phyloP scores from a whole-genome alignment of 2,797 vertebrate genomes.

The Podargus strigoides region DNA sequence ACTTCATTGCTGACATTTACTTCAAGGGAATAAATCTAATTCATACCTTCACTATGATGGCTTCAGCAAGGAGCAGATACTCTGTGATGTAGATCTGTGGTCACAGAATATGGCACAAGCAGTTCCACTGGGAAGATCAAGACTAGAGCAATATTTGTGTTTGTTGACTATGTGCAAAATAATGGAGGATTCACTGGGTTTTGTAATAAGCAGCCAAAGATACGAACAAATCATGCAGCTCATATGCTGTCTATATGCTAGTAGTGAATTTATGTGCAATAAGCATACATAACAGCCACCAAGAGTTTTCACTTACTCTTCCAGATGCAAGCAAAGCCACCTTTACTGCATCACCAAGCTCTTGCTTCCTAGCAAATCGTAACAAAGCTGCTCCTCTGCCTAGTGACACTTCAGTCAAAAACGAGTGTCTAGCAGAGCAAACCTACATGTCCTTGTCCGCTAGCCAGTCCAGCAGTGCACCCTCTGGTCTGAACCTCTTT shows the following conservation, averaged over 20 bases:
- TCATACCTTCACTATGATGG: not conserved
- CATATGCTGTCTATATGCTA: not conserved
- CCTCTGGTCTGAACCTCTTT: constrained; percentile 74
- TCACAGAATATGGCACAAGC: not conserved
- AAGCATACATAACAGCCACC: not conserved
- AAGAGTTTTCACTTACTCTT: constrained; percentile 42
- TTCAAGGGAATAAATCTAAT: not conserved
- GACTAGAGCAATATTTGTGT: not conserved
- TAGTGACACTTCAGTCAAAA: constrained; percentile 86
- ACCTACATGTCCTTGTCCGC: constrained; percentile 78
- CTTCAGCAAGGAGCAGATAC: not conserved
- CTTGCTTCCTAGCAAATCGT: constrained; percentile 95
- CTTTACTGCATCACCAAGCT: constrained; percentile 94
- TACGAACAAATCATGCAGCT: not conserved
- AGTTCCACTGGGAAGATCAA: not conserved
- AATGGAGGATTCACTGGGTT: not conserved
- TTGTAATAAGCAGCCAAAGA: not conserved
- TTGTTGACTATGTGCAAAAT: not conserved
- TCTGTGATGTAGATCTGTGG: not conserved
- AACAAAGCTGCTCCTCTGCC: constrained; percentile 77
- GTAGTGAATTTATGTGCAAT: not conserved
- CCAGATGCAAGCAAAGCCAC: constrained; percentile 95
- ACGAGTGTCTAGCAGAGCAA: constrained; percentile 83
- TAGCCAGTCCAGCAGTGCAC: constrained; percentile 72
- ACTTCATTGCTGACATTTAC: not conserved